Evolutionary conservation across 1,140 invertebrate species (phyloP).

Genomic region (Antheraea pernyi): DNA sequence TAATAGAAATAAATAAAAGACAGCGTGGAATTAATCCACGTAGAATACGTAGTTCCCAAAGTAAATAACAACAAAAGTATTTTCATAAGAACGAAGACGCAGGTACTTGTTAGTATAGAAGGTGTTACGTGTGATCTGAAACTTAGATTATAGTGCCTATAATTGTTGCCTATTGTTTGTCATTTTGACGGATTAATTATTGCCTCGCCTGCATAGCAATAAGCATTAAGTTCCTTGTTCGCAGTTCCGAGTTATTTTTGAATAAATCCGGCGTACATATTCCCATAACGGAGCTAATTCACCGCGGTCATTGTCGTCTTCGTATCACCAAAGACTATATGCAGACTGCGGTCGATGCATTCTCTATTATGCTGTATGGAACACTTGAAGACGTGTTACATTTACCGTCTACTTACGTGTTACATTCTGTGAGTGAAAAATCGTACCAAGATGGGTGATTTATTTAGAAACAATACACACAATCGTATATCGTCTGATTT

Average conservation of each 20-base stretch:
- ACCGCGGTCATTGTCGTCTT: constrained; percentile 42
- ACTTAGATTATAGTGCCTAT: too few species aligned
- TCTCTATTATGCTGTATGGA: constrained; percentile 55
- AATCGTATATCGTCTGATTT: too few species aligned
- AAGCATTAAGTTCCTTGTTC: background rate
- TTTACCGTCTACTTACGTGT: constrained; percentile 50
- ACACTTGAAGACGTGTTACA: constrained; percentile 40
- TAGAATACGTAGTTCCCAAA: too few species aligned
- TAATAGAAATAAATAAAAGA: too few species aligned
- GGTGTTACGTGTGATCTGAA: too few species aligned
- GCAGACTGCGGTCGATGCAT: constrained; percentile 67
- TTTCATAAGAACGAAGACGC: too few species aligned
- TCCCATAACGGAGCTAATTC: constrained; percentile 38
- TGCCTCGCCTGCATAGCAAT: background rate
- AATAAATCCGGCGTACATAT: constrained; percentile 49
- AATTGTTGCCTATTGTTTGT: too few species aligned
- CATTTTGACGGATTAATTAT: background rate
- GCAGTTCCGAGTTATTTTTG: constrained; percentile 47
- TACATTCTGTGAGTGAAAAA: constrained; percentile 50
- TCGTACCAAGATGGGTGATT: too few species aligned
- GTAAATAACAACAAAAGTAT: too few species aligned
- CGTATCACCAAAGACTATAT: constrained; percentile 55
- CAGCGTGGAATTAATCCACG: too few species aligned
- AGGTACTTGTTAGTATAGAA: too few species aligned
- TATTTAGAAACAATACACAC: too few species aligned